phyloP scores from a whole-genome alignment of 2,888 invertebrate species.

The Dynastes hyllus region DNA sequence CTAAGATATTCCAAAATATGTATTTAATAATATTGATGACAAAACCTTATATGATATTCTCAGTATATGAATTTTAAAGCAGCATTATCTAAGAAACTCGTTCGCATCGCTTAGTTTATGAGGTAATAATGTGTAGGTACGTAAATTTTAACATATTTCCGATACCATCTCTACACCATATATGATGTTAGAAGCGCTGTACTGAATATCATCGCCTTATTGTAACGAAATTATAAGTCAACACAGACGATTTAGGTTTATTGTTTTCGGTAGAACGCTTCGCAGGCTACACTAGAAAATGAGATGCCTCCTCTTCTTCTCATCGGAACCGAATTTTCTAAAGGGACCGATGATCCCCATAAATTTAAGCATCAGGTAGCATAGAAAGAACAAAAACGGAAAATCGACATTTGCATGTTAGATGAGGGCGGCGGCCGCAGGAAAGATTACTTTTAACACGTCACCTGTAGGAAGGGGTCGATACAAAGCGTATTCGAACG shows the following conservation, averaged over 20 bases:
- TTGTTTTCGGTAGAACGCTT: conserved; percentile 45
- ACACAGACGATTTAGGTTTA: conserved; percentile 51
- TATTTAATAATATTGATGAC: neutral
- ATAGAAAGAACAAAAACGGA: conserved; percentile 56
- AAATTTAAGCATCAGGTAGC: conserved; percentile 58
- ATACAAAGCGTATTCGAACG: conserved; percentile 54
- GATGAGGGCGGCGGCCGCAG: conserved; percentile 55
- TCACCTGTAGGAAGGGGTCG: conserved; percentile 56
- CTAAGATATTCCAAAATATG: too few species aligned
- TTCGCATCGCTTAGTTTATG: conserved; percentile 17
- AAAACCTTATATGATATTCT: neutral
- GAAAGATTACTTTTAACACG: conserved; percentile 59
- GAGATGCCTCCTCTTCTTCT: conserved; percentile 27
- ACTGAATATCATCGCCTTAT: conserved; percentile 50
- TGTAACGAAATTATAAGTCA: conserved; percentile 48
- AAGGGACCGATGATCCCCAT: conserved; percentile 53
- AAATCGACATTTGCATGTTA: conserved; percentile 60
- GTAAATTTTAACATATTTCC: conserved; percentile 25
- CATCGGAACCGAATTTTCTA: conserved; percentile 46
- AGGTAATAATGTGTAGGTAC: neutral
- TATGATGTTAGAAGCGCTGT: conserved; percentile 29
- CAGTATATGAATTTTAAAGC: conserved; percentile 15
- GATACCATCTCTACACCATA: conserved; percentile 12
- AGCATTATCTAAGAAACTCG: neutral
- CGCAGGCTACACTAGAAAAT: conserved; percentile 34